These are phyloP conservation scores for Alcedo atthis DNA, from an alignment of 2,797 vertebrate species.

Conservation along the genomic window DNA sequence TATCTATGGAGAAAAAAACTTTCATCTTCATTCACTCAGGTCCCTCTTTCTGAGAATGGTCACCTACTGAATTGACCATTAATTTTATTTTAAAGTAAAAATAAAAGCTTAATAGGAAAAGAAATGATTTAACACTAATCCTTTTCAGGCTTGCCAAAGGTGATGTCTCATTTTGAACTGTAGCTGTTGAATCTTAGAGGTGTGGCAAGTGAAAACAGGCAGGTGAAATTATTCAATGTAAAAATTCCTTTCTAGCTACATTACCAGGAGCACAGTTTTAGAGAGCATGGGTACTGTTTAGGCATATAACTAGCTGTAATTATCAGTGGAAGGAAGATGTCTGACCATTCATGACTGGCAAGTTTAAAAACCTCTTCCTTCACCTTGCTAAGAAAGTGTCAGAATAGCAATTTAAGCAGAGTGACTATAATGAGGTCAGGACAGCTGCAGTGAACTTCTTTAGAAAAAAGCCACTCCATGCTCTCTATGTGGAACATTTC, in stretches of 20 bases:
- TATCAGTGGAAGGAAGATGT: background rate
- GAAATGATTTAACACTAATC: conserved; percentile 17
- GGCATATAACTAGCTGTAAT: background rate
- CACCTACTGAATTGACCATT: conserved; percentile 33
- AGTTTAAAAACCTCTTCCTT: background rate
- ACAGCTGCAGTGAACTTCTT: conserved; percentile 32
- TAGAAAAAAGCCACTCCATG: conserved; percentile 45
- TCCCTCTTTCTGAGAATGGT: background rate
- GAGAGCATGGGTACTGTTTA: background rate
- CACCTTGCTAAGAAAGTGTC: background rate
- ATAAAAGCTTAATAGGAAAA: background rate
- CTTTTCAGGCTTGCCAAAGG: conserved; percentile 17
- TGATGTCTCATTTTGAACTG: background rate
- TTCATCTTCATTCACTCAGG: background rate
- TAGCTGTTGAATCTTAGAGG: background rate
- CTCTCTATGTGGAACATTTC: conserved; percentile 32
- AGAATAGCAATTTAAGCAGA: conserved; percentile 22
- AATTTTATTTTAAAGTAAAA: background rate
- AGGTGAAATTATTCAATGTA: background rate
- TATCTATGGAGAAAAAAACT: background rate
- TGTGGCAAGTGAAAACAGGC: background rate
- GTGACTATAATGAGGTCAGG: conserved; percentile 41
- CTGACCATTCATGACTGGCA: background rate
- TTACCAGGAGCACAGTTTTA: background rate
- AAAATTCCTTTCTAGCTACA: background rate